phyloP scores from a whole-genome alignment of 2,113 vertebrate genomes.

The Onychostoma macrolepis region DNA sequence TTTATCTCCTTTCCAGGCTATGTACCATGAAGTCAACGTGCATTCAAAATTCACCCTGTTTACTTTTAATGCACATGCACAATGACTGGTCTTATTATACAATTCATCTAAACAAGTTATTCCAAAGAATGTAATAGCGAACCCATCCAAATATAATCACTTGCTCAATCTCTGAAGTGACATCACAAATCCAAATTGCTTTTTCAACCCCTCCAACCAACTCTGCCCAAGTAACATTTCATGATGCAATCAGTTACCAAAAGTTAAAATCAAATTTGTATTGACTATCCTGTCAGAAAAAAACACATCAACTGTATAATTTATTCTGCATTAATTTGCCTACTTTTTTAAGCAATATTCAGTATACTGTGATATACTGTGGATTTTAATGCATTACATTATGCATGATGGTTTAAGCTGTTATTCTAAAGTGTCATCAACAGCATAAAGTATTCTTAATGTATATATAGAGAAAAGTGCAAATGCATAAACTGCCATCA shows the following conservation, averaged over 20 bases:
- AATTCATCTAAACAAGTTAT: neutral
- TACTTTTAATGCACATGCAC: neutral
- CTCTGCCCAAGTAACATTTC: neutral
- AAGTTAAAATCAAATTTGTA: neutral
- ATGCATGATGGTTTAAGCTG: neutral
- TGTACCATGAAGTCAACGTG: neutral
- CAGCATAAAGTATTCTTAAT: neutral
- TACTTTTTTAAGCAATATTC: neutral
- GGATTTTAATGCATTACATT: neutral
- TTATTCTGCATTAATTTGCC: neutral
- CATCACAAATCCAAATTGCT: neutral
- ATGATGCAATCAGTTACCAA: neutral
- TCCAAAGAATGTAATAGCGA: neutral
- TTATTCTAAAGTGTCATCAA: neutral
- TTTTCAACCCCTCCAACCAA: neutral
- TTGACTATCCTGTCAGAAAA: neutral
- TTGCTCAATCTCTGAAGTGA: neutral
- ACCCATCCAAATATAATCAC: neutral
- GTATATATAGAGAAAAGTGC: slow-evolving; percentile 47
- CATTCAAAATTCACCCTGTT: neutral
- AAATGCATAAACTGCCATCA: slow-evolving; percentile 66
- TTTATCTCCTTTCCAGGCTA: neutral
- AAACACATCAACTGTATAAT: neutral
- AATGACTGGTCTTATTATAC: neutral
- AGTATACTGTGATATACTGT: neutral